Percentiles rank a stretch among this genome's conserved stretches.
Conservation (phyloP, 1,140 invertebrate species). For the Dermatophagoides farinae region DNA sequence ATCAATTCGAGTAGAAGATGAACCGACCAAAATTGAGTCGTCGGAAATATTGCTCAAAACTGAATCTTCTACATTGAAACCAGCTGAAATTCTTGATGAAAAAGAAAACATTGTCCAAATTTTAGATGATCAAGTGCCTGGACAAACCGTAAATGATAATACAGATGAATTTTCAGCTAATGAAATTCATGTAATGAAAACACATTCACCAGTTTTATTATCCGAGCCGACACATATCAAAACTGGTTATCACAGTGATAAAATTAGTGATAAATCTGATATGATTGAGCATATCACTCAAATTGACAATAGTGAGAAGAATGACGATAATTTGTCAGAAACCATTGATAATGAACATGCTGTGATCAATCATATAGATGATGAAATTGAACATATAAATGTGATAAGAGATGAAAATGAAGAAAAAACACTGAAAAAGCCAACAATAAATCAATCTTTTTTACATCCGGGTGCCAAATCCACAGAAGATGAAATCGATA, state of each 20-base stretch:
- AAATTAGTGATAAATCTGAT: too few relatives aligned
- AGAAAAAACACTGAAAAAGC: too few relatives aligned
- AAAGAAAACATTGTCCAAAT: neutral
- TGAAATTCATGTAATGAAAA: neutral
- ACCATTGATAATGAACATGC: neutral
- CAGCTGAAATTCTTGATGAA: constrained; percentile 14
- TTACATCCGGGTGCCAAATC: neutral
- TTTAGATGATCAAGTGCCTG: too few relatives aligned
- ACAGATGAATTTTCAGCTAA: neutral
- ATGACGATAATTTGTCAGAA: neutral
- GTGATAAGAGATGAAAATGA: neutral
- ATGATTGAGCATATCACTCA: too few relatives aligned
- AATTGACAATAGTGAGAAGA: neutral
- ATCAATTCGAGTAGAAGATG: neutral
- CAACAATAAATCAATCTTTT: too few relatives aligned
- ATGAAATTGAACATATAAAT: neutral
- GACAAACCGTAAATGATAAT: neutral
- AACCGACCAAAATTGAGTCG: neutral
- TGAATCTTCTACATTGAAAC: constrained; percentile 18
- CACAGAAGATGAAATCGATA: neutral
- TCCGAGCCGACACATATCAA: too few relatives aligned
- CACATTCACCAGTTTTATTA: neutral
- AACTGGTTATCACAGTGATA: too few relatives aligned
- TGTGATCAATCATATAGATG: neutral
- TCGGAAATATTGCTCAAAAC: constrained; percentile 19